Conservation (phyloP, 2,113 vertebrate genomes). For the western clawed frog (Xenopus tropicalis) region UCB_Xtro_10.0 CM004448.2:135235001-135235500, state of each 20-base stretch:
- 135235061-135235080: no score
- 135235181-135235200: slow-evolving; percentile 19
- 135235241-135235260: slow-evolving; percentile 7
- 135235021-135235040: not conserved
- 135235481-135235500: no score
- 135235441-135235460: no score
- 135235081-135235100: not conserved
- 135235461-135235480: no score
- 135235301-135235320: no score
- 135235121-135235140: not conserved
- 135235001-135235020: not conserved
- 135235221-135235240: slow-evolving; percentile 13
- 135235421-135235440: no score
- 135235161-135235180: slow-evolving; percentile 10
- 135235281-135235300: not conserved
- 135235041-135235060: not conserved
- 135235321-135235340: no score
- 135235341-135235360: no score
- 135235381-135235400: no score
- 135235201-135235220: slow-evolving; percentile 27
- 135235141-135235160: slow-evolving; percentile 6
- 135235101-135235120: not conserved
- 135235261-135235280: not conserved
- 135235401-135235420: no score
- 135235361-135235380: no score